Evolutionary conservation across 2,113 vertebrate species (phyloP), one percentile per base, ranked within the genome.

Genomic region (Amia ocellicauda): DNA sequence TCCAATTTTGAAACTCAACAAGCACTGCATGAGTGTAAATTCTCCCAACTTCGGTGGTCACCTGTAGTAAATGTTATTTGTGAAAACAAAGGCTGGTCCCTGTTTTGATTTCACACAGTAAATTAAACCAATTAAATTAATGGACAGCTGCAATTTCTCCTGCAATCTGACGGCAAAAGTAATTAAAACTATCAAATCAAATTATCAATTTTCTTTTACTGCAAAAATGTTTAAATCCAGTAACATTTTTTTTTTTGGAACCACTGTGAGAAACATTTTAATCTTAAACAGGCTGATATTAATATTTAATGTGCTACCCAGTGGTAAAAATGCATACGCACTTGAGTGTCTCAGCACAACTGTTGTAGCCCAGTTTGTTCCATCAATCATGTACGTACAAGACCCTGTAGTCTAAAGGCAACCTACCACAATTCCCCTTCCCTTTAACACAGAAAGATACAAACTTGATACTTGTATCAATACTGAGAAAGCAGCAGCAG

Each of bases 111-210:
- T 31, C 49, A 62, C 60, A 62, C 17, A 28, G 24, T n/a, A 62
- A 62, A 62, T 51, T 16, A 51, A 17, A 9, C 43, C 51, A 62
- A 62, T 51, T 51, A 52, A 45, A 62, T 20, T 22, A 62, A 51
- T 50, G 60, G 8, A 49, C 14, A n/a, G 28, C 45, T 24, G 14
- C 13, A 17, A 10, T 19, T 62, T 28, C 27, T 29, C 24, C 45
- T 20, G 60, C 14, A 62, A 62, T 51, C 60, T 29, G 60, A 50
- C 60, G 20, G 43, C n/a, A 51, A 52, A 62, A 17, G n/a, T 62
- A 62, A 62, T 62, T 62, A 62, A 62, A 62, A 51, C 60, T 51
- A 51, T 62, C 60, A 62, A n/a, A 62, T 51, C 60, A 62, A 47
- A 29, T 7, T 8, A 14, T 61, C 42, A 47, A 43, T 28, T 24